Conservation (phyloP, 2,113 vertebrate species). For the Sphyrna mokarran region DNA sequence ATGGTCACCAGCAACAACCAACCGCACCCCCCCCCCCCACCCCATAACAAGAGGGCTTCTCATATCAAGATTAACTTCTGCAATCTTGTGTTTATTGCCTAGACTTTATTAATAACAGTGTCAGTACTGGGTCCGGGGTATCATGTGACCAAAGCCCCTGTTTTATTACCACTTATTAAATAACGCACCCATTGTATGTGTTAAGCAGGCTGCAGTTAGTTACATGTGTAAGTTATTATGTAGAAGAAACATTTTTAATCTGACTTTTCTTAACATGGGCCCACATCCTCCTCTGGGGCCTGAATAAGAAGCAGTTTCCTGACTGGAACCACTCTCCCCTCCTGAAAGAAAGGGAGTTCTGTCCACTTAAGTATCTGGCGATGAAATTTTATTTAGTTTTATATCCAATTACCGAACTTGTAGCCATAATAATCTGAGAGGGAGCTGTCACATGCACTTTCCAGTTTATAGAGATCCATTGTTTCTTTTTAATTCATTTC, state of each 20-base stretch:
- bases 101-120: neutral
- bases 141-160: neutral
- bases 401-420: slow-evolving; percentile 31
- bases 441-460: neutral
- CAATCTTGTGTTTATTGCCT: neutral
- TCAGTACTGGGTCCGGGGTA: neutral
- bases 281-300: slow-evolving; percentile 11
- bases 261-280: neutral
- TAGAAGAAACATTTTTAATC: neutral
- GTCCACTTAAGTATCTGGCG: neutral
- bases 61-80: neutral
- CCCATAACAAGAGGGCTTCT: neutral
- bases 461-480: slow-evolving; percentile 5
- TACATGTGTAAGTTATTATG: slow-evolving; percentile 27
- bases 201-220: neutral
- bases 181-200: neutral
- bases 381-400: neutral
- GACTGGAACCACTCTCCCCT: neutral
- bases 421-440: slow-evolving; percentile 21
- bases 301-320: slow-evolving; percentile 13
- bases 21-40: too few relatives aligned
- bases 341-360: neutral
- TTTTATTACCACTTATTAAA: neutral
- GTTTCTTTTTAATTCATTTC: neutral
- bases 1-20: neutral